Conservation (phyloP, 2,888 invertebrate species). For the Gonocerus acuteangulatus region DNA sequence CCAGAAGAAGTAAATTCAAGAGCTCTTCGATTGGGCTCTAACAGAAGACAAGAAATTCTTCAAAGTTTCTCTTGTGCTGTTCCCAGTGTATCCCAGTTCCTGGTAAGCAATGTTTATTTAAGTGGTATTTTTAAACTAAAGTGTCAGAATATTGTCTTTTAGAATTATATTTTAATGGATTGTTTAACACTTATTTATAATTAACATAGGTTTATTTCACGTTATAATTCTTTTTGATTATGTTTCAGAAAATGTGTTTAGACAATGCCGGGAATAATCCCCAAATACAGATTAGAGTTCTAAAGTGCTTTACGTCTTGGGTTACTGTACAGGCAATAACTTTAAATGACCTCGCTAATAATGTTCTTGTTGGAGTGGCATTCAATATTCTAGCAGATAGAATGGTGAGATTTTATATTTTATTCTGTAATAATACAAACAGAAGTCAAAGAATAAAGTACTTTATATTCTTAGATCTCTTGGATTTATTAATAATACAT, state of each 20-base stretch:
- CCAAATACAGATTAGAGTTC: constrained; percentile 62
- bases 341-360: constrained; percentile 63
- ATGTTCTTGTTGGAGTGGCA: constrained; percentile 63
- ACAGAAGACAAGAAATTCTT: constrained; percentile 76
- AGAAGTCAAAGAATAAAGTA: no score
- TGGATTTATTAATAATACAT: no score
- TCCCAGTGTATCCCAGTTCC: constrained; percentile 66
- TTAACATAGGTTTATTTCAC: no score
- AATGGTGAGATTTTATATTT: constrained; percentile 44
- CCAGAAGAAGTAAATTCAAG: constrained; percentile 90
- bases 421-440: neutral
- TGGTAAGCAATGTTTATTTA: constrained; percentile 47
- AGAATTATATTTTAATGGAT: neutral
- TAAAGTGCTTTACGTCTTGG: constrained; percentile 88
- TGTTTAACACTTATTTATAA: no score
- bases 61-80: constrained; percentile 70
- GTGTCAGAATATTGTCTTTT: neutral
- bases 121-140: neutral
- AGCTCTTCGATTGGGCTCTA: constrained; percentile 75
- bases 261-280: constrained; percentile 57
- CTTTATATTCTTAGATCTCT: no score
- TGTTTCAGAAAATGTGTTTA: constrained; percentile 59
- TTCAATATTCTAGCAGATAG: constrained; percentile 47
- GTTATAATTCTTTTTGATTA: no score
- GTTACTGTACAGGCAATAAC: constrained; percentile 74